Evolutionary conservation across 2,797 vertebrate genomes (phyloP), one percentile per base, ranked within the genome.

Genomic region (Bufotes viridis): DNA sequence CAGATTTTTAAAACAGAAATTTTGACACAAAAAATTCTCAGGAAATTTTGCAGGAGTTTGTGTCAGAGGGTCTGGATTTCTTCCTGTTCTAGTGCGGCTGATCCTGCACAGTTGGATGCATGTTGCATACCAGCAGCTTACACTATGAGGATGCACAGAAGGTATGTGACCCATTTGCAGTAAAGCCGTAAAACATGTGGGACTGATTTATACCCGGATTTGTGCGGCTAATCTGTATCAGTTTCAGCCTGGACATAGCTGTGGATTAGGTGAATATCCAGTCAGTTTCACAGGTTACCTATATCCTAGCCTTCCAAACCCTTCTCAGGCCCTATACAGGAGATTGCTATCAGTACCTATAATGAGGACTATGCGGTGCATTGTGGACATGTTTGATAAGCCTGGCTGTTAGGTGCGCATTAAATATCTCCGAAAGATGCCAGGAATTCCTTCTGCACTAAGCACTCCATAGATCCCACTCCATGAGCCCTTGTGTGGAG

Each of bases 391-490:
- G 42, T 75, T 26, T 74, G 57, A 81, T 85, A 75, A 74, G 78
- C 55, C 12, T 10, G 49, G 82, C 60, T 42, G 79, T 61, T 61
- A 81, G 79, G 67, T 81, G 42, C 26, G 70, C 74, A 85, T 80
- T 85, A 58, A 85, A 87, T 70, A 51, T 87, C 86, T 87, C 20
- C 15, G 72, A 69, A 49, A 67, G 69, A 89, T 89, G 84, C 84
- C 88, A 78, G 84, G 61, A 65, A 89, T 89, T 89, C 84, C 70
- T 78, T 60, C 61, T 34, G 51, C 51, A 78, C 88, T 86, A 78
- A 89, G 58, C 84, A 82, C 69, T 82, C 67, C 88, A 89, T 89
- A 82, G 88, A 86, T 86, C 87, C 78, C 26, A 60, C 57, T 86
- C 78, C 88, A 89, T 63, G 53, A 69, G 72, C 86, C 58, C 49